Conservation (phyloP, 2,113 vertebrate genomes). For the Neomonachus schauinslandi region DNA sequence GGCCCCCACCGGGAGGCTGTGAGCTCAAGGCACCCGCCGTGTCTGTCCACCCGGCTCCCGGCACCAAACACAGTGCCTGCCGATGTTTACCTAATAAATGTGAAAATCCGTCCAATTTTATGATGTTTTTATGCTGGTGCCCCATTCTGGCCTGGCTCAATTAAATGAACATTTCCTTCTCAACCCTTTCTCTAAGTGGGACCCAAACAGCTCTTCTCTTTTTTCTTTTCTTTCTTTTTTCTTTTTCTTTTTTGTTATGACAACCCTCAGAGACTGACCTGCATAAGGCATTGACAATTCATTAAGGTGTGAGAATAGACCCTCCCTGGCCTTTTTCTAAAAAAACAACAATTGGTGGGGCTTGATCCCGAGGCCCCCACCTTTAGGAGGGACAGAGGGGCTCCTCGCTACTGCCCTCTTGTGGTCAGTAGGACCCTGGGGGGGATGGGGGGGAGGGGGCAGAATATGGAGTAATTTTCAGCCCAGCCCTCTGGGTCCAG, state of each 20-base stretch:
- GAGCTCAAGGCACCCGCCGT: background rate
- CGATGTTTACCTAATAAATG: background rate
- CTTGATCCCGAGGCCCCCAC: too few relatives aligned
- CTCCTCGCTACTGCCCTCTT: constrained; percentile 5
- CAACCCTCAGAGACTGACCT: background rate
- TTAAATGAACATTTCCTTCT: background rate
- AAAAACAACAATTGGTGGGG: background rate
- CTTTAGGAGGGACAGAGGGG: background rate
- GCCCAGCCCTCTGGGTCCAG: background rate
- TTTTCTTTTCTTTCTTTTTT: background rate
- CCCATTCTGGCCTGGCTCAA: background rate
- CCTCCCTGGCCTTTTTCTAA: background rate
- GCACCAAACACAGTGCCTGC: background rate
- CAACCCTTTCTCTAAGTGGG: background rate
- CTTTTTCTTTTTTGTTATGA: background rate
- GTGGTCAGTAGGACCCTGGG: background rate
- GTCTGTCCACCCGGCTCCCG: background rate
- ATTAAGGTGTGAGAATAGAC: background rate
- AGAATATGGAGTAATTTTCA: background rate
- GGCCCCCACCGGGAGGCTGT: background rate
- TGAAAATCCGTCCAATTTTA: background rate
- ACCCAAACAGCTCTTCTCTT: background rate
- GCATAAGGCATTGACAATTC: background rate
- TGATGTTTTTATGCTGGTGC: background rate
- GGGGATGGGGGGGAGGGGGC: background rate